These are phyloP conservation scores for Leontocebus nigricollis DNA, from an alignment of 2,797 vertebrate species.

Conservation along the genomic window DNA sequence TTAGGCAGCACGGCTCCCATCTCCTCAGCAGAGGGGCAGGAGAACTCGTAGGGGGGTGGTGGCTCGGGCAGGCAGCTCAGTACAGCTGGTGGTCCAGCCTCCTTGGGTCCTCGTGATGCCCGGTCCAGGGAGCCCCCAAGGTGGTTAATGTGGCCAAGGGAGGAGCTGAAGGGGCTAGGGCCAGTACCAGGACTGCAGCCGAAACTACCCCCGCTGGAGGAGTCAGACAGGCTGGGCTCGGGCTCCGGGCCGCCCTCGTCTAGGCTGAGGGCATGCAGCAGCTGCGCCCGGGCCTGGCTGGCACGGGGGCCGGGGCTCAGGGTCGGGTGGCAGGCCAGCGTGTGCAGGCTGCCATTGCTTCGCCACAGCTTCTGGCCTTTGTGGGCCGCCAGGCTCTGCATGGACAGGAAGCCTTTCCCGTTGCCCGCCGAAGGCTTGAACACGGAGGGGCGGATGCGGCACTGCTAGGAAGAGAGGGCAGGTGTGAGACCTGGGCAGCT, in stretches of 20 bases:
- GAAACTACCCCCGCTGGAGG: conserved; percentile 94
- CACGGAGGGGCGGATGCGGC: conserved; percentile 92
- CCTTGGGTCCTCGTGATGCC: conserved; percentile 84
- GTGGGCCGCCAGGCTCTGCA: conserved; percentile 93
- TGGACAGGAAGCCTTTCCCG: conserved; percentile 95
- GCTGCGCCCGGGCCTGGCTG: conserved; percentile 80
- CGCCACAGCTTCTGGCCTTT: conserved; percentile 94
- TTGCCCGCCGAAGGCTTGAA: conserved; percentile 92
- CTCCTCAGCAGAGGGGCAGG: conserved; percentile 91
- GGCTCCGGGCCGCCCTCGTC: conserved; percentile 88
- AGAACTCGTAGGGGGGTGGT: conserved; percentile 94
- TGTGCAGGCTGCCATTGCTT: conserved; percentile 91
- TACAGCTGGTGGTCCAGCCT: conserved; percentile 86
- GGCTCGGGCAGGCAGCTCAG: conserved; percentile 92
- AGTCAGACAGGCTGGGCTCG: conserved; percentile 94
- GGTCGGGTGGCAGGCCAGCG: conserved; percentile 90
- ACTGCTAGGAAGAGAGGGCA: conserved; percentile 83
- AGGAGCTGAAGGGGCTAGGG: conserved; percentile 94
- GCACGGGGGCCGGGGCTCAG: conserved; percentile 81
- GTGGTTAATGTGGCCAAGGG: conserved; percentile 97
- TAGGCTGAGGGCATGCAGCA: conserved; percentile 87
- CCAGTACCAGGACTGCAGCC: conserved; percentile 91
- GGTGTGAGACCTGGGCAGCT: background rate
- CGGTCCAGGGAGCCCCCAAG: conserved; percentile 95
- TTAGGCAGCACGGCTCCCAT: conserved; percentile 92